These are phyloP conservation scores for Rosalia funebris DNA, from an alignment of 2,888 invertebrate genomes.

Conservation along the genomic window DNA sequence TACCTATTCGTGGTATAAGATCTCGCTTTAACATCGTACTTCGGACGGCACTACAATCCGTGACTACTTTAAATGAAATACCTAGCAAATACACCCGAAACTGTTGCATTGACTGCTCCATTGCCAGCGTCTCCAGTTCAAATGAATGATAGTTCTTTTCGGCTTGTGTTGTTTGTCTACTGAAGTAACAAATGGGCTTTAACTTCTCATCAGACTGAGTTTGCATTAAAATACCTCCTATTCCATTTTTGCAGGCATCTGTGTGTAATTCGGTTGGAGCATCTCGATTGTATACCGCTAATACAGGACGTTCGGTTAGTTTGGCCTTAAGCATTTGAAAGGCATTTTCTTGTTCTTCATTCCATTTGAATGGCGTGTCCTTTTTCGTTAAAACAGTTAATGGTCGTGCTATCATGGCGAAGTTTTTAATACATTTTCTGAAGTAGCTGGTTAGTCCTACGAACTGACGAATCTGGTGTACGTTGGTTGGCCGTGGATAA, in stretches of 20 bases:
- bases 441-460: slow-evolving; percentile 45
- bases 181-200: neutral
- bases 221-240: slow-evolving; percentile 20
- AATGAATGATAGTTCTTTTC: neutral
- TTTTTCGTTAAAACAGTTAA: slow-evolving; percentile 44
- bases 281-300: slow-evolving; percentile 35
- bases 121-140: neutral
- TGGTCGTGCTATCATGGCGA: slow-evolving; percentile 44
- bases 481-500: slow-evolving; percentile 46
- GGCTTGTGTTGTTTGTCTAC: neutral
- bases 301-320: slow-evolving; percentile 25
- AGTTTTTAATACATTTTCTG: slow-evolving; percentile 45
- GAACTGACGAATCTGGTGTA: slow-evolving; percentile 43
- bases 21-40: neutral
- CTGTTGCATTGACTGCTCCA: neutral
- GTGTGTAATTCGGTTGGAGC: slow-evolving; percentile 38
- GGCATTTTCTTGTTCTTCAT: slow-evolving; percentile 1
- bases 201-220: slow-evolving; percentile 3
- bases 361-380: slow-evolving; percentile 22
- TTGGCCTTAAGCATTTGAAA: neutral
- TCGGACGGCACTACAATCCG: neutral
- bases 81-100: neutral
- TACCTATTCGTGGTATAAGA: neutral
- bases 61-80: neutral
- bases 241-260: slow-evolving; percentile 33